Evolutionary conservation across 1,140 invertebrate genomes (phyloP), one percentile per base, ranked within the genome.

Genomic region (Pseudomyrmex dendroicus): DNA sequence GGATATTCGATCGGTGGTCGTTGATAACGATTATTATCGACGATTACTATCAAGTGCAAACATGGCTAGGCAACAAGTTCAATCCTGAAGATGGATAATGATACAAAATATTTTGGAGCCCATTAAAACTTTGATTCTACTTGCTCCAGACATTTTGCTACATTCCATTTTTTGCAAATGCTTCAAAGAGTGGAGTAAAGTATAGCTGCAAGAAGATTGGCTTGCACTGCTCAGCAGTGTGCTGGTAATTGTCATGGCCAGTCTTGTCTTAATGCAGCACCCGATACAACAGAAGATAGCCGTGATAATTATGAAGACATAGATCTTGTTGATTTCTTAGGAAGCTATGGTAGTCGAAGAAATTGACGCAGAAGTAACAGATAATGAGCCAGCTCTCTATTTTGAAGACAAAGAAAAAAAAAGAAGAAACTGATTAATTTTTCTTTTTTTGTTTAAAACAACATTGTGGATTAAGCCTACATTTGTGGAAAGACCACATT

Each of bases 31-130:
- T 61, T 12, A 25, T 61, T 64, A 64, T n/a, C 35, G n/a, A n/a
- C n/a, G n/a, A n/a, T n/a, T 62, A 62, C 4, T 62, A 62, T 62
- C 59, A 62, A 62, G 59, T 62, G 13, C 13, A 59, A 62, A 62
- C 22, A 25, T 62, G 59, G 59, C 20, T 62, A 4, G 59, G 22
- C 1, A 62, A 62, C 4, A 22, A 62, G 1, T 22, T 62, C 2
- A 62, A 62, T 62, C 22, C 22, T 7, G 22, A 62, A 62, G 17
- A 17, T 63, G 25, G 25, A 63, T 63, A 7, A 63, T 7, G 1
- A 25, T 63, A 8, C n/a, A 35, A 2, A 7, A 63, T 2, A 63
- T 4, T 63, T 63, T 63, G 61, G 25, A 63, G 1, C 22, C 61
- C 7, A 63, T 63, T 35, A 5, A 63, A 63, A 63, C 25, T n/a